Conservation (phyloP, 2,797 vertebrate species). For the Channa striata region DNA sequence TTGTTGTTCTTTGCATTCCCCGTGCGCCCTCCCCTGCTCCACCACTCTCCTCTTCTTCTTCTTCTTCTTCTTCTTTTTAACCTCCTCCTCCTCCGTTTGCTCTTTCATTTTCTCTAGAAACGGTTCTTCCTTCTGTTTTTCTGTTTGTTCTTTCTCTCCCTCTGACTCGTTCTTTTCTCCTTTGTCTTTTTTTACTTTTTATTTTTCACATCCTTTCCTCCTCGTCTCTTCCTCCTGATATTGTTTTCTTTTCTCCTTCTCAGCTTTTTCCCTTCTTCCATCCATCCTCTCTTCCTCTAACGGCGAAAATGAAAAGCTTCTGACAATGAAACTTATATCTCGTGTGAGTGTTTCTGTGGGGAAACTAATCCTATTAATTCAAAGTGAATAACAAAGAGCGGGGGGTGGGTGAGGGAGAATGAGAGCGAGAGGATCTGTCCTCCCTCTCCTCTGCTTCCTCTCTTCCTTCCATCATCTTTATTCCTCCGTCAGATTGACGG, state of each 20-base stretch:
- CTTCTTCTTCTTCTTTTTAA: background rate
- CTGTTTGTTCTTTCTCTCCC: background rate
- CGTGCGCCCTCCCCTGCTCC: background rate
- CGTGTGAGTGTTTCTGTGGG: conserved; percentile 28
- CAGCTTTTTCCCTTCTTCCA: too few species aligned
- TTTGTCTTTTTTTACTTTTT: background rate
- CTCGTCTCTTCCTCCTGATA: conserved; percentile 12
- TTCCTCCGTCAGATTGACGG: conserved; percentile 94
- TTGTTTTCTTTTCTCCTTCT: fast-evolving
- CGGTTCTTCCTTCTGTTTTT: background rate
- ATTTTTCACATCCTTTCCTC: conserved; percentile 15
- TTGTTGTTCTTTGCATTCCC: background rate
- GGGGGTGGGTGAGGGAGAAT: conserved; percentile 44
- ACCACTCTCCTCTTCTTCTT: background rate
- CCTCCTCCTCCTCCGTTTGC: background rate
- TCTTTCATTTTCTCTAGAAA: background rate
- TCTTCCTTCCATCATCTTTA: conserved; percentile 98
- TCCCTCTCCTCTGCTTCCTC: conserved; percentile 92
- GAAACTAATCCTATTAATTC: conserved; percentile 95
- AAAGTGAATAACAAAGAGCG: conserved; percentile 95
- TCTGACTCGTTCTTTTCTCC: conserved; percentile 29
- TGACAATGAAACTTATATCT: conserved; percentile 28
- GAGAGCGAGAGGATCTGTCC: conserved; percentile 84
- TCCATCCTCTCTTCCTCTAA: too few species aligned
- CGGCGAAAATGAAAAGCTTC: background rate